Percentiles rank a stretch among this genome's conserved stretches.
These are phyloP conservation scores for Paralvinella palmiformis DNA, from an alignment of 1,140 invertebrate species.

Conservation along the genomic window DNA sequence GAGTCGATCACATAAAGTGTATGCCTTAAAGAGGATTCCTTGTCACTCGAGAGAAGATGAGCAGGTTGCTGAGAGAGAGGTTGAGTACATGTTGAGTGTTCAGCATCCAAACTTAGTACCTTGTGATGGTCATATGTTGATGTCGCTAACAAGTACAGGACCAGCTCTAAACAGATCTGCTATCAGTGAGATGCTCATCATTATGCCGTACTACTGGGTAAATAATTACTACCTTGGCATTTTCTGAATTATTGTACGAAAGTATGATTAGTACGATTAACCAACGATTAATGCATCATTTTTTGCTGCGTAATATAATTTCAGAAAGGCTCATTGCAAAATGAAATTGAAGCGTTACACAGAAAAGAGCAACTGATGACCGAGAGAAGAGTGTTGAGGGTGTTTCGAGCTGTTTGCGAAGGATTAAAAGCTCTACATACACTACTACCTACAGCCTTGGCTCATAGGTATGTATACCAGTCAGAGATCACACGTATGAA, in stretches of 20 bases:
- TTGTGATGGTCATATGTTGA: conserved; percentile 64
- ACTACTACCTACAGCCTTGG: conserved; percentile 32
- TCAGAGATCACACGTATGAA: too few species aligned
- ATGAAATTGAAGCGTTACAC: conserved; percentile 61
- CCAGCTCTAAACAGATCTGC: conserved; percentile 28
- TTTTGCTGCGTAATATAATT: conserved; percentile 22
- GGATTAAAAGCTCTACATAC: conserved; percentile 72
- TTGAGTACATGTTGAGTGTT: conserved; percentile 66
- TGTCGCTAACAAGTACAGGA: conserved; percentile 29
- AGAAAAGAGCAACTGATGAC: conserved; percentile 59
- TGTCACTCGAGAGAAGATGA: conserved; percentile 77
- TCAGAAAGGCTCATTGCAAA: conserved; percentile 68
- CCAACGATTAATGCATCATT: background rate
- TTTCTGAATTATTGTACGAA: background rate
- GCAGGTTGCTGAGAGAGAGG: conserved; percentile 65
- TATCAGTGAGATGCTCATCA: conserved; percentile 65
- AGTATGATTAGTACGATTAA: background rate
- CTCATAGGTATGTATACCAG: conserved; percentile 9
- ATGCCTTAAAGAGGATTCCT: conserved; percentile 74
- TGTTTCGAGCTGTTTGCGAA: conserved; percentile 70
- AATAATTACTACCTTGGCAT: conserved; percentile 27
- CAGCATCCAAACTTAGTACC: conserved; percentile 73
- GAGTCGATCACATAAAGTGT: conserved; percentile 61
- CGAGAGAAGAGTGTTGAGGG: conserved; percentile 61
- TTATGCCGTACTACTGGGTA: conserved; percentile 72